Base-by-base conservation (phyloP, 1,140 invertebrate genomes). In the Lordiphosa stackelbergi region DNA sequence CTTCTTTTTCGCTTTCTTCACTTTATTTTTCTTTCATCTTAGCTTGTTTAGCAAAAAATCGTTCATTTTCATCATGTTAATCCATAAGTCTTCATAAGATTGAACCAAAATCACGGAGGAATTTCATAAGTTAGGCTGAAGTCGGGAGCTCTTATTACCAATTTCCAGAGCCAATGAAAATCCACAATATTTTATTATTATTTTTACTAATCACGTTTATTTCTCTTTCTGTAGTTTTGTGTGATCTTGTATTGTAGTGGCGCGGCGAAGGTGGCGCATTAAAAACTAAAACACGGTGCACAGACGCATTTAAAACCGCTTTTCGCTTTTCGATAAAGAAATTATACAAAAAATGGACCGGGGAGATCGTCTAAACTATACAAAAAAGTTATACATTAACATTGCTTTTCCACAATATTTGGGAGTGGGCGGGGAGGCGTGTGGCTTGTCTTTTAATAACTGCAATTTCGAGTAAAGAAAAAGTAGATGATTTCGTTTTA, bases 201-300 rank as follows among this genome's bases (percentile, higher is more conserved):
- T 57, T 78, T 79, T 79, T 71, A 81, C 74, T 79, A 79, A 79
- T 81, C 74, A 79, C 75, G 75, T 79, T 81, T 79, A 81, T 79
- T 78, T 81, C 54, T 56, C 56, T 66, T 53, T 66, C 53, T 70
- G 70, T 79, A 63, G 66, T 70, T 78, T 78, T 66, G 22, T 68
- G 51, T 71, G 68, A 78, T 66, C 66, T 49, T 59, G 53, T 77
- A 59, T 74, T 52, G 57, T 58, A 70, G 35, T 64, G 53, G 63
- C 63, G 63, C 63, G 63, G 52, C 54, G 63, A 53, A 64, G 16
- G 63, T 46, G 63, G 65, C 64, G 64, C 64, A 68, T 63, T 53
- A 70, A 66, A 62, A 79, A 72, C 70, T 81, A 81, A 78, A 31
- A 81, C 61, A 74, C 58, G 72, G 63, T 74, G 70, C 75, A 63